These are phyloP conservation scores for Diceros bicornis DNA, from an alignment of 2,797 vertebrate species.

Conservation along the genomic window DNA sequence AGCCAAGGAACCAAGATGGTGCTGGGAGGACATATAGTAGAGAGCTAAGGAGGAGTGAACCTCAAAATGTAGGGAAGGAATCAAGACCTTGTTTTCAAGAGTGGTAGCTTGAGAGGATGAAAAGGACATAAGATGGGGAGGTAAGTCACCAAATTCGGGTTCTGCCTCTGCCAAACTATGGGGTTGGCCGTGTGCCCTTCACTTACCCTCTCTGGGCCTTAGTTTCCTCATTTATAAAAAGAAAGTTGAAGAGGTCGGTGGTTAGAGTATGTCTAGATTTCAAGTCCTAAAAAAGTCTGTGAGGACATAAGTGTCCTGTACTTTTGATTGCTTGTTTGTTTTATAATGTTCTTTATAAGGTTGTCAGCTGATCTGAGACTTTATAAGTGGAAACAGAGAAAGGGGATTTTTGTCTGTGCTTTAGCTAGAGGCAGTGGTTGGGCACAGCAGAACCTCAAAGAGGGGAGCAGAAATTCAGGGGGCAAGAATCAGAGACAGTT, in stretches of 20 bases:
- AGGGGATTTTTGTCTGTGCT: background rate
- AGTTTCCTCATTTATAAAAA: conserved; percentile 49
- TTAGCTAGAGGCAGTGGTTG: background rate
- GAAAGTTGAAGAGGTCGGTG: background rate
- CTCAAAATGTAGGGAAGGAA: background rate
- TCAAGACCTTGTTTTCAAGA: background rate
- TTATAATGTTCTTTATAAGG: conserved; percentile 31
- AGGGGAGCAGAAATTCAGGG: background rate
- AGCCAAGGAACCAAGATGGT: background rate
- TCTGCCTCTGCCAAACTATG: background rate
- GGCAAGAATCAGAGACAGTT: background rate
- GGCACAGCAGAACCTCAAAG: background rate
- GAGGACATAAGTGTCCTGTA: conserved; percentile 43
- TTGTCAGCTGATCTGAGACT: conserved; percentile 7
- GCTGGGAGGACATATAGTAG: background rate
- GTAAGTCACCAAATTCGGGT: background rate
- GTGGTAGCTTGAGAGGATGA: background rate
- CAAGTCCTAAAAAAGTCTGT: background rate
- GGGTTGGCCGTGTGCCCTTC: background rate
- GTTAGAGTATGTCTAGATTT: conserved; percentile 53
- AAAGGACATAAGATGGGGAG: background rate
- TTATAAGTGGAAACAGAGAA: conserved; percentile 30
- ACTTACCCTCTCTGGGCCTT: background rate
- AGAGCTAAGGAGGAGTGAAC: background rate
- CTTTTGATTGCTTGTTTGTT: conserved; percentile 46